Evolutionary conservation across 1,140 invertebrate species (phyloP).

Genomic region (Prorops nasuta): DNA sequence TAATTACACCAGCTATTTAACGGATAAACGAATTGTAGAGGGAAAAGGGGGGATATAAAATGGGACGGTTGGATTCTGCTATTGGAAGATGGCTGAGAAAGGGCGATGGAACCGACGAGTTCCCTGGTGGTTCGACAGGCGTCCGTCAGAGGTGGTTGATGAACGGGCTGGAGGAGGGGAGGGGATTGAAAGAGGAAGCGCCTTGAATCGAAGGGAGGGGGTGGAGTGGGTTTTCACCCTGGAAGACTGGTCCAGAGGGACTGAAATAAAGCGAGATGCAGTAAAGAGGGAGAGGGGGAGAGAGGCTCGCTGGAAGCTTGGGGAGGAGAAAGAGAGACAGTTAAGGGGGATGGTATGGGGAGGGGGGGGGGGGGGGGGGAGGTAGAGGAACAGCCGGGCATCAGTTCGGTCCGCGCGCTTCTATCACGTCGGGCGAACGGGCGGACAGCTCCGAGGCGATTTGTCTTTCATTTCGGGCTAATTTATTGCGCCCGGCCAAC

Average conservation of each 20-base stretch:
- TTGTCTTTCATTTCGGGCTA: slow-evolving; percentile 59
- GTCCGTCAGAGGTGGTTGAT: slow-evolving; percentile 35
- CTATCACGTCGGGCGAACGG: slow-evolving; percentile 55
- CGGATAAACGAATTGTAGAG: no score
- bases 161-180: background rate
- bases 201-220: slow-evolving; percentile 15
- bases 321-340: slow-evolving; percentile 18
- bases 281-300: slow-evolving; percentile 16
- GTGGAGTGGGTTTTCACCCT: slow-evolving; percentile 27
- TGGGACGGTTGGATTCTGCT: no score
- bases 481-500: slow-evolving; percentile 51
- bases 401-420: slow-evolving; percentile 43
- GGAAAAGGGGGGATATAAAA: no score
- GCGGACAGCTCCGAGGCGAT: slow-evolving; percentile 56
- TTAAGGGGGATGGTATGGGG: slow-evolving; percentile 9
- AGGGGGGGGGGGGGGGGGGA: slow-evolving; percentile 5
- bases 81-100: no score
- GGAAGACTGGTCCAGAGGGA: slow-evolving; percentile 30
- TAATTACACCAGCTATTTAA: no score
- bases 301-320: slow-evolving; percentile 1
- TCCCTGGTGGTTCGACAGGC: slow-evolving; percentile 36
- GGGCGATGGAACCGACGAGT: no score
- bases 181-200: slow-evolving; percentile 3
- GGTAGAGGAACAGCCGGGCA: slow-evolving; percentile 28
- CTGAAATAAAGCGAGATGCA: slow-evolving; percentile 2